Base-by-base conservation (phyloP, 2,888 invertebrate genomes). In the Aphelenchoides bicaudatus region DNA sequence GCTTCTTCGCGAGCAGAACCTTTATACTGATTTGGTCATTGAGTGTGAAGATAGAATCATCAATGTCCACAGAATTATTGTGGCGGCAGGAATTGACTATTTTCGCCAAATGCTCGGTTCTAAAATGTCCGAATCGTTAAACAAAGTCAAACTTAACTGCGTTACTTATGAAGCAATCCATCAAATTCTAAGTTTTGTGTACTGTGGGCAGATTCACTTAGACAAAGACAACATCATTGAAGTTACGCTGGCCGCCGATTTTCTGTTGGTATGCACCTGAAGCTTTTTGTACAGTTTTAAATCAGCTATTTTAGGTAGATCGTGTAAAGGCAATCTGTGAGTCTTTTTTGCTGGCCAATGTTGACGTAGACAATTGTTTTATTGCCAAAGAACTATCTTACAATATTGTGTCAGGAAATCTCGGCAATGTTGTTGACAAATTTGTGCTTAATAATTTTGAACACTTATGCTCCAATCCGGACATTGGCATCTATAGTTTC, bases 61-160 rank as follows among this genome's bases (percentile, higher is more conserved):
- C 39, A 21, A 51, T 3, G 52, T 28, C 16, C 52, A 51, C 38
- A 21, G 37, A 27, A 39, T 51, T 8, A 23, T 51, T 2, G 25
- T 51, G 34, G 52, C 52, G 25, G 52, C 52, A 1, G 52, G 52
- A 23, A 38, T 51, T 34, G 19, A 21, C 39, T 51, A 29, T 30
- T 51, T 51, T 3, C 10, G 52, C 10, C 16, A 21, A 10, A n/a
- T 34, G 19, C 28, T 51, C 6, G 21, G 30, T 13, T 51, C 52
- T 10, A 38, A 38, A 2, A 37, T 51, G 38, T 13, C n/a, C 19
- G 52, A 51, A 2, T 27, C 52, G 3, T 48, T 8, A 29, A 39
- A 5, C 46, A 6, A 13, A 6, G 4, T 13, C 38, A 21, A 43
- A 25, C 16, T 51, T 30, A 23, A 51, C 38, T 25, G 37, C 4